Evolutionary conservation across 2,888 invertebrate genomes (phyloP).

Genomic region (Caenorhabditis sp.): DNA sequence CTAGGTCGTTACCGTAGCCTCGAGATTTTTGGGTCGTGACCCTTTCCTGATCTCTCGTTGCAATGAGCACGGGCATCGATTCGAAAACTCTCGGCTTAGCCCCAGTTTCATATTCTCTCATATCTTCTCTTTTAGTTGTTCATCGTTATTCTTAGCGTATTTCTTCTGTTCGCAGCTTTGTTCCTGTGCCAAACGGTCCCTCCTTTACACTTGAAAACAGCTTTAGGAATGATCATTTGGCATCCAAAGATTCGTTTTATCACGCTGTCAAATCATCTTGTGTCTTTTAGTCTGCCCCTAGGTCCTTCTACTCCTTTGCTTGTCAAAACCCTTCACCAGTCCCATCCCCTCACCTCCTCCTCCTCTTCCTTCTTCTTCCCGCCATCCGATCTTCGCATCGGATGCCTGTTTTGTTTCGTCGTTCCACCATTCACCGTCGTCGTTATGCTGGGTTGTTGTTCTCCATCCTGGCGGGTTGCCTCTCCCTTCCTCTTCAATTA

Average conservation of each 20-base stretch:
- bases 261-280: conserved; percentile 12
- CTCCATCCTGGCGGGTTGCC: conserved; percentile 49
- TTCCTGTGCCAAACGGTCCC: background rate
- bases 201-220: background rate
- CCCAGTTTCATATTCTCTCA: conserved; percentile 2
- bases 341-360: background rate
- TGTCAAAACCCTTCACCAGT: conserved; percentile 34
- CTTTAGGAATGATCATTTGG: background rate
- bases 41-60: conserved; percentile 10
- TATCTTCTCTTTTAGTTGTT: conserved; percentile 15
- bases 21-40: conserved; percentile 22
- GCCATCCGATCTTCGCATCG: background rate
- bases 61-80: conserved; percentile 4
- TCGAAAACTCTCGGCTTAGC: conserved; percentile 14
- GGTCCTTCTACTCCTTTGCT: conserved; percentile 42
- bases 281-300: conserved; percentile 38
- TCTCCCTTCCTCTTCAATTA: conserved; percentile 4
- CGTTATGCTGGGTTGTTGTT: conserved; percentile 55
- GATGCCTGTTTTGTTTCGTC: conserved; percentile 10
- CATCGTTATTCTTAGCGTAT: conserved; percentile 13
- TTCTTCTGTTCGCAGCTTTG: conserved; percentile 11
- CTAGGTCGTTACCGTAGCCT: conserved; percentile 20
- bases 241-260: conserved; percentile 17
- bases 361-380: no score
- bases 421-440: conserved; percentile 19